phyloP scores from a whole-genome alignment of 2,797 vertebrate species.

The Varecia variegata region DNA sequence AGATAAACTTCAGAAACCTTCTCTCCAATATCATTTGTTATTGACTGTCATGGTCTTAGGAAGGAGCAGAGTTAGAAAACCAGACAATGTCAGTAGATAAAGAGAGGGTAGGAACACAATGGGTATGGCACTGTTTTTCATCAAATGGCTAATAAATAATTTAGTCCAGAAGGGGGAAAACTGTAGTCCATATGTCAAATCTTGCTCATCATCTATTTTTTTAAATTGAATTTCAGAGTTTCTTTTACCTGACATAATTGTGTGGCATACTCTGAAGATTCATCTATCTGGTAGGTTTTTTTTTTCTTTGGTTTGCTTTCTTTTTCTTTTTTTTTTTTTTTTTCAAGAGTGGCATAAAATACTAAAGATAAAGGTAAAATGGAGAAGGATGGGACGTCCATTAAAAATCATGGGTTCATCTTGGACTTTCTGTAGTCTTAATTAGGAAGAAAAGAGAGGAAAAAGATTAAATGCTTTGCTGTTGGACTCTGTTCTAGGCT shows the following conservation, averaged over 20 bases:
- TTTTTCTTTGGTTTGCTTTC: background rate
- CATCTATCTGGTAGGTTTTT: background rate
- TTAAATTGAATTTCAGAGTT: background rate
- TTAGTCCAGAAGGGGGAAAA: background rate
- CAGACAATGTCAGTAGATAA: background rate
- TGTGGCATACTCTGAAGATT: background rate
- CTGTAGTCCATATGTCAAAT: background rate
- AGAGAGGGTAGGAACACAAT: background rate
- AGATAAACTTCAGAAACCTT: background rate
- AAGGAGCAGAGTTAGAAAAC: background rate
- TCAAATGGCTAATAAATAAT: background rate
- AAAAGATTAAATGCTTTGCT: background rate
- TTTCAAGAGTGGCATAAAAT: background rate
- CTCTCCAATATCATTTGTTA: background rate
- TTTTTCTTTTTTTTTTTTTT: background rate
- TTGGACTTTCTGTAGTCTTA: background rate
- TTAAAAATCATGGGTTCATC: background rate
- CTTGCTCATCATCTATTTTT: background rate
- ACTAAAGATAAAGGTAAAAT: background rate
- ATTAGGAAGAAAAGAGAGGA: background rate
- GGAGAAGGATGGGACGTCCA: background rate
- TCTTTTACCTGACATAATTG: background rate
- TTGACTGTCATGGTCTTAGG: background rate
- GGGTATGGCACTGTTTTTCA: background rate
- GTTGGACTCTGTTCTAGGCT: background rate